These are phyloP conservation scores for Triplophysa rosa DNA, from an alignment of 2,113 vertebrate species.

Conservation along the genomic window DNA sequence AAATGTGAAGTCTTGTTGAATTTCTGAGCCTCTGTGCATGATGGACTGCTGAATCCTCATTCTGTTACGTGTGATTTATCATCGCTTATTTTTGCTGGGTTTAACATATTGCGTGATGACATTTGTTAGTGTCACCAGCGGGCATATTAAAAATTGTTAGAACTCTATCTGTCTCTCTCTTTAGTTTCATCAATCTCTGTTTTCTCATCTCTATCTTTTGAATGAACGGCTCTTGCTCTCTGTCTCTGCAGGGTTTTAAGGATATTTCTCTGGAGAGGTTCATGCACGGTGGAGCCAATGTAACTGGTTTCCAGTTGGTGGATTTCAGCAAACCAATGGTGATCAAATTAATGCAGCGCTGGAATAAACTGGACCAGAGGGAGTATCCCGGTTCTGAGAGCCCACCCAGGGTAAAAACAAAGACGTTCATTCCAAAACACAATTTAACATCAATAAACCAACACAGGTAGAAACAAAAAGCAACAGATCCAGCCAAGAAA, in stretches of 20 bases:
- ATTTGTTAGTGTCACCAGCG: conserved; percentile 21
- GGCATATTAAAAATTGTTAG: conserved; percentile 1
- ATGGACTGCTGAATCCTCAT: conserved; percentile 12
- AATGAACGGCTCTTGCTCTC: conserved; percentile 1
- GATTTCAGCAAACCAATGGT: conserved; percentile 96
- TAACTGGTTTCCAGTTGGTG: conserved; percentile 97
- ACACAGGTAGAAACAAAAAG: not conserved
- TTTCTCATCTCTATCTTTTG: not conserved
- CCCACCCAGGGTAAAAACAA: conserved; percentile 86
- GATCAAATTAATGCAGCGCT: conserved; percentile 96
- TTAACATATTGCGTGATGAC: not conserved
- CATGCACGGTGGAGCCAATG: conserved; percentile 97
- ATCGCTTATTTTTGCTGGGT: not conserved
- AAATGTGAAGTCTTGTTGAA: not conserved
- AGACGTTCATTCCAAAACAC: not conserved
- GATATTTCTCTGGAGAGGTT: conserved; percentile 97
- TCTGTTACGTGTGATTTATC: conserved; percentile 17
- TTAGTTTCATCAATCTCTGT: not conserved
- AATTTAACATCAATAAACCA: conserved; percentile 4
- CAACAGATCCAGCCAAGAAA: not conserved
- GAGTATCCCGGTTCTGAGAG: conserved; percentile 97
- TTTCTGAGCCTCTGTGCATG: not conserved
- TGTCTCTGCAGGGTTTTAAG: conserved; percentile 86
- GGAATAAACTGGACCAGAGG: conserved; percentile 98
- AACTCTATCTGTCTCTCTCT: not conserved